Percentiles rank a stretch among this genome's conserved stretches.
Evolutionary conservation across 2,113 vertebrate species (phyloP).

Genomic region (Oreochromis tanganicae): DNA sequence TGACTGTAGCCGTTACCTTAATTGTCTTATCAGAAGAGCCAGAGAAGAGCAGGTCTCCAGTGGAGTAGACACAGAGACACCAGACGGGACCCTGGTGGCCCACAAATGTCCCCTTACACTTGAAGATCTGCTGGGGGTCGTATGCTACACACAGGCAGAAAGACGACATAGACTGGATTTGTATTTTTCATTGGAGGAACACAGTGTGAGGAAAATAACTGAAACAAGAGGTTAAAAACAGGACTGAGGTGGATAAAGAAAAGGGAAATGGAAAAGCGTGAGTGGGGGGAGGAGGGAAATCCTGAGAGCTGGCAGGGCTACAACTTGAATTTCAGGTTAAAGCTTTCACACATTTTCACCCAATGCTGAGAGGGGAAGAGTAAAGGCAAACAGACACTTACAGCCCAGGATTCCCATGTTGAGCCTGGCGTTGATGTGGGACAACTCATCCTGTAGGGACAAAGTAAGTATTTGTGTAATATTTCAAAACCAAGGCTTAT

Average conservation of each 20-base stretch:
- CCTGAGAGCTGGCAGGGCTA: not conserved
- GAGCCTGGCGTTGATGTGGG: constrained; percentile 95
- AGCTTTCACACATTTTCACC: not conserved
- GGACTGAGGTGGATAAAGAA: not conserved
- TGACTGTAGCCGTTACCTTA: constrained; percentile 74
- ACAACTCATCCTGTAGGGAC: constrained; percentile 85
- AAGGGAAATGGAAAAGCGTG: not conserved
- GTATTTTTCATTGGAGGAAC: not conserved
- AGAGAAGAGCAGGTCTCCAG: constrained; percentile 95
- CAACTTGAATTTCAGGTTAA: not conserved
- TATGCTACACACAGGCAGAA: constrained; percentile 77
- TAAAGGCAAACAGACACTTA: constrained; percentile 70
- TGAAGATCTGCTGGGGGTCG: constrained; percentile 99
- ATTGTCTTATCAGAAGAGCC: constrained; percentile 99
- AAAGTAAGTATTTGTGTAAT: not conserved
- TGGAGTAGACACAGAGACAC: constrained; percentile 98
- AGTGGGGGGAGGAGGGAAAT: not conserved
- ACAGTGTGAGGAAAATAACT: not conserved
- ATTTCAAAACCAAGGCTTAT: not conserved
- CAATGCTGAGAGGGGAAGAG: not conserved
- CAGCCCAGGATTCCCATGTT: constrained; percentile 99
- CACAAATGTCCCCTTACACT: constrained; percentile 98
- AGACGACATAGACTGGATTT: not conserved
- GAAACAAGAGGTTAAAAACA: not conserved
- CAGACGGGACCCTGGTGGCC: constrained; percentile 97